Percentiles rank a stretch among this genome's conserved stretches.
Conservation (phyloP, 1,140 invertebrate genomes). For the Vanessa tameamea region DNA sequence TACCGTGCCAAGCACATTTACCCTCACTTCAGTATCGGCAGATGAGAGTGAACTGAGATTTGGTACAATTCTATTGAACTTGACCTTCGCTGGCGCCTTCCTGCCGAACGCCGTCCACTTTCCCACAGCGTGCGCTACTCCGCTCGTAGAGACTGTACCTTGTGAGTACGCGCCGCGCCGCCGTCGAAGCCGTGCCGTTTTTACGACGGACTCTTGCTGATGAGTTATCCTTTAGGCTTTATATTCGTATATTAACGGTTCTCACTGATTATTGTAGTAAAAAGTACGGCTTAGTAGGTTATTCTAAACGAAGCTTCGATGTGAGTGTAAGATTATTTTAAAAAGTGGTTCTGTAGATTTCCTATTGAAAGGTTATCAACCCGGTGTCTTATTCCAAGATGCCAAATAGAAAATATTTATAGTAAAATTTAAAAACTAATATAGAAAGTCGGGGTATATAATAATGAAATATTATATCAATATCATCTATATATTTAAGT, state of each 20-base stretch:
- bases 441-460: neutral
- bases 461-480: neutral
- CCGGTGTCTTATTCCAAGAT: neutral
- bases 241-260: neutral
- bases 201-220: neutral
- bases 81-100: conserved; percentile 45
- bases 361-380: neutral
- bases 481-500: neutral
- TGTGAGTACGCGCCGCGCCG: conserved; percentile 40
- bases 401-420: neutral
- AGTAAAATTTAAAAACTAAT: neutral
- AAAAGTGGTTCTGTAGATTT: neutral
- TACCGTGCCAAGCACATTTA: neutral
- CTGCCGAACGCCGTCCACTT: conserved; percentile 38
- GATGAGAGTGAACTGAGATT: conserved; percentile 21
- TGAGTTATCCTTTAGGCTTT: neutral
- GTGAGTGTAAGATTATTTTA: neutral
- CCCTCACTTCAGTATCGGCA: neutral
- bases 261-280: neutral
- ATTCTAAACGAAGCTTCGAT: neutral
- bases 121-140: conserved; percentile 33
- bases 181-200: conserved; percentile 16
- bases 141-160: neutral
- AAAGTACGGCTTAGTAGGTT: neutral
- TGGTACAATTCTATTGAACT: conserved; percentile 34